These are phyloP conservation scores for Pterostichus madidus DNA, from an alignment of 2,888 invertebrate genomes.

Conservation along the genomic window DNA sequence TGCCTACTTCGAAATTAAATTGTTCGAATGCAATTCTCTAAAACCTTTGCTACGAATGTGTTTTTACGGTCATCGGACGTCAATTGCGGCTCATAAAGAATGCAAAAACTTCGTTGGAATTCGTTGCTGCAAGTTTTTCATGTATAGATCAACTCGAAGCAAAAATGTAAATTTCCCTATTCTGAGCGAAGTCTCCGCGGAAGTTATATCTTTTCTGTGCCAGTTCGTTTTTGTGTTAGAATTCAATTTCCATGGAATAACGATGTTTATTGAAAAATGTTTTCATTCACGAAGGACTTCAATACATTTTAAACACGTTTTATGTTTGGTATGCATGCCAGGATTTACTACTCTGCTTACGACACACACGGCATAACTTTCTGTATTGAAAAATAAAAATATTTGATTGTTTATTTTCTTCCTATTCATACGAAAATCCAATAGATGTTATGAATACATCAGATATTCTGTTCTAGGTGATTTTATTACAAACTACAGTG, in stretches of 20 bases:
- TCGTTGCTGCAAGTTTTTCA: background rate
- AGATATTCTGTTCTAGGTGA: background rate
- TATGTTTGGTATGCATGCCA: constrained; percentile 41
- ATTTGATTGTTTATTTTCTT: no score
- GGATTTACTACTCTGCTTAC: background rate
- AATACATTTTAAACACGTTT: constrained; percentile 42
- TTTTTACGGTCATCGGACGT: constrained; percentile 30
- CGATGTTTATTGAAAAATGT: constrained; percentile 53
- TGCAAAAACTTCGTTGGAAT: constrained; percentile 25
- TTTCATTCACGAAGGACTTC: constrained; percentile 29
- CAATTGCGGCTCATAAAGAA: constrained; percentile 32
- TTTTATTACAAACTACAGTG: background rate
- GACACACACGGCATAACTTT: background rate
- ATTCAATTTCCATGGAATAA: constrained; percentile 52
- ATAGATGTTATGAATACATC: background rate
- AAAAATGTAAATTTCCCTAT: constrained; percentile 43
- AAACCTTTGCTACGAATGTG: background rate
- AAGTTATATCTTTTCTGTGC: constrained; percentile 50
- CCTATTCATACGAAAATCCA: no score
- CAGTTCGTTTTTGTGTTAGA: constrained; percentile 35
- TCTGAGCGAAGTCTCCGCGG: constrained; percentile 19
- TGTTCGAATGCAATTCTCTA: background rate
- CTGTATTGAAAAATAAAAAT: background rate
- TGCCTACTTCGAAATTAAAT: no score
- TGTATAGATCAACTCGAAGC: constrained; percentile 18